Conservation (phyloP, 2,888 invertebrate species). For the Drosophila cracens region DNA sequence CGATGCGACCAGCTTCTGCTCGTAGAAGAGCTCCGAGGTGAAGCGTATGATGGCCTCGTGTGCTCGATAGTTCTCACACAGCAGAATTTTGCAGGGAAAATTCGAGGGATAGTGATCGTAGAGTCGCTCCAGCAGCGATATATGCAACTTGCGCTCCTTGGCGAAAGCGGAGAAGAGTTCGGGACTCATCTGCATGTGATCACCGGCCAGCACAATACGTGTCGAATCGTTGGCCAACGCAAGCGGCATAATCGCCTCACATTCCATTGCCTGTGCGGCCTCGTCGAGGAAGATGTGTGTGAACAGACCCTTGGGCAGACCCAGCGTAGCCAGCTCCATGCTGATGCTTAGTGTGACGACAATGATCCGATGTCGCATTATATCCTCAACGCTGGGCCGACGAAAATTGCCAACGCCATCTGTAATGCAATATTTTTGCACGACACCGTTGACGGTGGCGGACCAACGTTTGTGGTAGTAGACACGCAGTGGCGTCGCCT, state of each 20-base stretch:
- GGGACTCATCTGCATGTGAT: constrained; percentile 94
- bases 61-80: constrained; percentile 93
- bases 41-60: constrained; percentile 93
- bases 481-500: constrained; percentile 90
- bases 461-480: constrained; percentile 93
- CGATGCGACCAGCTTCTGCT: constrained; percentile 90
- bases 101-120: constrained; percentile 90
- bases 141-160: constrained; percentile 89
- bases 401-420: constrained; percentile 88
- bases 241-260: constrained; percentile 92
- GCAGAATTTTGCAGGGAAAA: constrained; percentile 91
- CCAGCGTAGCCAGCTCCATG: constrained; percentile 89
- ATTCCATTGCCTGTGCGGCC: constrained; percentile 94
- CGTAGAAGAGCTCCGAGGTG: constrained; percentile 93
- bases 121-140: constrained; percentile 91
- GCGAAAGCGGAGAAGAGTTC: constrained; percentile 92
- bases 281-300: constrained; percentile 94
- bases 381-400: constrained; percentile 89
- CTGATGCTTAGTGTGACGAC: constrained; percentile 93
- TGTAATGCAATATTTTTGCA: constrained; percentile 91
- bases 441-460: constrained; percentile 90
- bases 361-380: constrained; percentile 89
- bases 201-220: constrained; percentile 92
- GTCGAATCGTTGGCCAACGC: constrained; percentile 90
- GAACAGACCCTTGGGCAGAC: constrained; percentile 88